Percentiles rank a stretch among this genome's conserved stretches.
Conservation (phyloP, 2,113 vertebrate species). For the Phainopepla nitens region DNA sequence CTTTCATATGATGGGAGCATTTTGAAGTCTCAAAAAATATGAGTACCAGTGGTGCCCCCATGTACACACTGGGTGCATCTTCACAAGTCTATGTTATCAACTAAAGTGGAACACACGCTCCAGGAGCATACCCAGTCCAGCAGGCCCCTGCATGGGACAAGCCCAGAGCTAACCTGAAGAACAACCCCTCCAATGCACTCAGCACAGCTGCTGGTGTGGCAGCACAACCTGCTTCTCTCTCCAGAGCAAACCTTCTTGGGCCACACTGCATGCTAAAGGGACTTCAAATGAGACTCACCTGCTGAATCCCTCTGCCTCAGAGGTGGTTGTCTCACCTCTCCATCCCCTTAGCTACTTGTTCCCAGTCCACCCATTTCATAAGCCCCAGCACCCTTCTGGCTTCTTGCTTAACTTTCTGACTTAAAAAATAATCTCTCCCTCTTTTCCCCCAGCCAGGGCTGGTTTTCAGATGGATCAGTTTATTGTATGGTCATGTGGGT, state of each 20-base stretch:
- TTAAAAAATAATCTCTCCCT: not conserved
- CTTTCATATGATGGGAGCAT: not conserved
- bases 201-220: not conserved
- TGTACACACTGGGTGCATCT: not conserved
- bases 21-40: not conserved
- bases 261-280: not conserved
- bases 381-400: not conserved
- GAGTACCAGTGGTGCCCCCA: not conserved
- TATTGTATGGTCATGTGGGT: not conserved
- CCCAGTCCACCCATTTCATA: not conserved
- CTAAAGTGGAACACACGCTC: not conserved
- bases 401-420: not conserved
- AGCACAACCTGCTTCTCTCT: not conserved
- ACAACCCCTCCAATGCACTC: not conserved
- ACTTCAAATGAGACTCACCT: not conserved
- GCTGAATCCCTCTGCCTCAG: not conserved
- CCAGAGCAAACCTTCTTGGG: not conserved
- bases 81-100: not conserved
- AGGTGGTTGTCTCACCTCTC: not conserved
- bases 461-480: not conserved
- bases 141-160: not conserved
- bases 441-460: rapidly evolving
- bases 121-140: not conserved
- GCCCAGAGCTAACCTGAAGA: not conserved
- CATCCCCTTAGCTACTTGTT: not conserved